Base-by-base conservation (phyloP, 2,113 vertebrate genomes). In the Lagopus leucura region DNA sequence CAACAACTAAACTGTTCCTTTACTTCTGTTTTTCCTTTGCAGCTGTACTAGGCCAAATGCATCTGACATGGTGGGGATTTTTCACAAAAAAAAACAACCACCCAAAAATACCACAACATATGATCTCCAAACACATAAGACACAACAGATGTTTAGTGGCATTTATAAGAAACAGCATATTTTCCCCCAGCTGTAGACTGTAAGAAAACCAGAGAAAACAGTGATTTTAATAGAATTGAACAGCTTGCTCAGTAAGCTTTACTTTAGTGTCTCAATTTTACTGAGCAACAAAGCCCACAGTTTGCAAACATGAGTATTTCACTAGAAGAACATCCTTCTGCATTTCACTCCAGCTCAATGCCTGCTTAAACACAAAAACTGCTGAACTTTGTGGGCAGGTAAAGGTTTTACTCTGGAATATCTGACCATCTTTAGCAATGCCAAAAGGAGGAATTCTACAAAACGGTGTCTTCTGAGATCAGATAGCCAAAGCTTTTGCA, bases 301-400 rank as follows among this genome's bases (percentile, higher is more conserved):
- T 69, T 63, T 57, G 54, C 30, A 52, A 80, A 67, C 22, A 7
- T 0, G 4, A 4, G 11, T 7, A 55, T 21, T 47, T 64, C 21
- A 42, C 57, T 12, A 17, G 15, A n/a, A 19, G 45, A 24, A 13
- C 12, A 64, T 58, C 42, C 28, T 42, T 47, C 65, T 38, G 74
- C 20, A 69, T 71, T 45, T 82, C 43, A n/a, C 38, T 60, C 38
- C 58, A 73, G 60, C 83, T 85, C 70, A 55, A 55, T 12, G 32
- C 8, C 65, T 54, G 34, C 64, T 66, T 50, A 32, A 76, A 76
- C 0, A 0, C 15, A 52, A 1, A 0, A 8, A 45, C 43, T 75
- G 70, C 75, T 71, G 71, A 17, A 64, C 30, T 64, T 13, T 55
- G 13, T 18, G 21, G 20, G 52, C 34, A 79, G 11, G 28, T 63